Evolutionary conservation across 2,797 vertebrate species (phyloP).

Genomic region (Phrynocephalus guinanensis): DNA sequence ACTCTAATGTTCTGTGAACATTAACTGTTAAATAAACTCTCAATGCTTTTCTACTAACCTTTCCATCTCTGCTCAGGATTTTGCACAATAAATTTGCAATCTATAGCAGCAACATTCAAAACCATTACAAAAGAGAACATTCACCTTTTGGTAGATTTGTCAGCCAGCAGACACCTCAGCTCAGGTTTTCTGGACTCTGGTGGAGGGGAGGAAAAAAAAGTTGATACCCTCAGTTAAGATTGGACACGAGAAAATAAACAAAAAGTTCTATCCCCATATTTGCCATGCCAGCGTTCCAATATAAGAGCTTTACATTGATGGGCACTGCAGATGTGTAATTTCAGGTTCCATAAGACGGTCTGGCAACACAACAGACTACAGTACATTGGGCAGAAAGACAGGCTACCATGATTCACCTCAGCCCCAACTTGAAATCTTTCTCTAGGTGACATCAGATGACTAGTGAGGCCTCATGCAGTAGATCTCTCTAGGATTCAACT

Average conservation of each 20-base stretch:
- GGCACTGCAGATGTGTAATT: not conserved
- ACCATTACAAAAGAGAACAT: constrained; percentile 56
- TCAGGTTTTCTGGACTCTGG: constrained; percentile 67
- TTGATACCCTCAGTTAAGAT: constrained; percentile 42
- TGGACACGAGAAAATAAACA: constrained; percentile 17
- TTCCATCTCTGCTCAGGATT: not conserved
- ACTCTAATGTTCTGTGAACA: no score
- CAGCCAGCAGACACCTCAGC: constrained; percentile 47
- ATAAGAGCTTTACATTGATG: not conserved
- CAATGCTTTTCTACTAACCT: no score
- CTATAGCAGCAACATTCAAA: not conserved
- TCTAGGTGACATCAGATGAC: no score
- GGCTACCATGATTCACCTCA: no score
- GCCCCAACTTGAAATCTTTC: no score
- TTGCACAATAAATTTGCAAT: not conserved
- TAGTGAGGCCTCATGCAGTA: no score
- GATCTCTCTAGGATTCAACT: no score
- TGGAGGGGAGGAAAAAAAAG: constrained; percentile 64
- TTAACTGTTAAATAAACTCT: no score
- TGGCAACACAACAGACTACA: no score
- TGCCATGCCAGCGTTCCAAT: no score
- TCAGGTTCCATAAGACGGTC: not conserved
- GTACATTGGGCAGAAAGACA: no score
- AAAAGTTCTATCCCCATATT: not conserved
- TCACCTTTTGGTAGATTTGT: constrained; percentile 65